Base-by-base conservation (phyloP, 2,888 invertebrate species). In the Glyphotaelius pellucidus region DNA sequence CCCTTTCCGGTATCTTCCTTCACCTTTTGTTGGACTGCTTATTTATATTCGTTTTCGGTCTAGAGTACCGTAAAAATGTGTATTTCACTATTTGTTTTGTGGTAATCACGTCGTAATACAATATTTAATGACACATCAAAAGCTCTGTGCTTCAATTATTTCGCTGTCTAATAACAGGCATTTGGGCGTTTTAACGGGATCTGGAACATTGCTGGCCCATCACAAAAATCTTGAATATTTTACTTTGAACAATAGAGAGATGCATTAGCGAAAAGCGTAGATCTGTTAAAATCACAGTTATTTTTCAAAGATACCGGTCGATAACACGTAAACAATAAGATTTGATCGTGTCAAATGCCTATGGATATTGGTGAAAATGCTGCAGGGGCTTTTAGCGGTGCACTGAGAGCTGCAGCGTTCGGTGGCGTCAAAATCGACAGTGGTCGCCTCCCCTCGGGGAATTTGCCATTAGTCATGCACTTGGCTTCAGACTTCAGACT, bases 361-460 rank as follows among this genome's bases (percentile, higher is more conserved):
- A 2, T 35, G 81, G n/a, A 30, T 38, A 30, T 47, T 42, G 80
- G 35, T 89, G 80, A 25, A 47, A 80, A 80, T 35, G 80, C 35
- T 89, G 52, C 15, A 67, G 25, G 7, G 19, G 7, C 67, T 25
- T 1, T 47, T 19, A 52, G 25, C 19, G 25, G 25, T 19, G 52
- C 52, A 15, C 25, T n/a, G 67, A 67, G 67, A 25, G 67, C 9
- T 25, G 67, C 67, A 25, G 67, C n/a, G n/a, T 67, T 81, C 42
- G 80, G 80, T 89, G 89, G 81, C 89, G 89, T 81, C 81, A 89
- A 42, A 80, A 89, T 89, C 89, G 89, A 80, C 89, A 80, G 89
- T n/a, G 47, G 81, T 81, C 89, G 89, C 81, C 89, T 80, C 42
- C 80, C 89, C 80, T 80, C 89, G 89, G 89, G 80, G 30, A 38